Percentiles rank a stretch among this genome's conserved stretches.
These are phyloP conservation scores for Calliopum simillimum DNA, from an alignment of 2,888 invertebrate species.

Conservation along the genomic window DNA sequence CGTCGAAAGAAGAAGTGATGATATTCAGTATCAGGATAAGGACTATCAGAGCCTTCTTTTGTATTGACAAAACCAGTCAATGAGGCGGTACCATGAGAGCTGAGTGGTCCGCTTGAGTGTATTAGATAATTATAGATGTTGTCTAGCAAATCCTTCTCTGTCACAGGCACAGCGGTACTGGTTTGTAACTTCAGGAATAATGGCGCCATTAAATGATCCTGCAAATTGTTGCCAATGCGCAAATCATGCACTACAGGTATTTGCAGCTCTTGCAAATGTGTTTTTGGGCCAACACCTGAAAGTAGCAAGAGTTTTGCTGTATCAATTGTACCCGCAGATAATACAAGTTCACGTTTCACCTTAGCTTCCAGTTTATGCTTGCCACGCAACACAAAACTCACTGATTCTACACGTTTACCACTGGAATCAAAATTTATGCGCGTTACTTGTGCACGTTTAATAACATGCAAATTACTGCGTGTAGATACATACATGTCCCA, in stretches of 20 bases:
- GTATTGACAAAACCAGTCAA: constrained; percentile 72
- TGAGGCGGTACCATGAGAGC: constrained; percentile 64
- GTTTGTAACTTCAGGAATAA: constrained; percentile 64
- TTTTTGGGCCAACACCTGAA: constrained; percentile 58
- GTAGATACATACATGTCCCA: constrained; percentile 68
- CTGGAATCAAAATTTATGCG: constrained; percentile 69
- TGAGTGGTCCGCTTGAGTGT: constrained; percentile 68
- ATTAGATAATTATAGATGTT: constrained; percentile 67
- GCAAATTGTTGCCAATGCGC: constrained; percentile 78
- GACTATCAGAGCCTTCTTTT: constrained; percentile 63
- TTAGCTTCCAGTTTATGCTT: constrained; percentile 48
- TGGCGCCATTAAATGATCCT: constrained; percentile 79
- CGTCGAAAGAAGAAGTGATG: constrained; percentile 63
- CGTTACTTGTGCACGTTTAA: constrained; percentile 71
- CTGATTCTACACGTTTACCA: constrained; percentile 66
- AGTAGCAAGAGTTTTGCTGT: constrained; percentile 62
- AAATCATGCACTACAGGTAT: constrained; percentile 53
- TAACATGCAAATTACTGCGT: constrained; percentile 71
- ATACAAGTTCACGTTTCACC: constrained; percentile 55
- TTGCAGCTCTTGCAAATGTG: constrained; percentile 50
- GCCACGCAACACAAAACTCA: constrained; percentile 68
- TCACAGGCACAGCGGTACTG: constrained; percentile 35
- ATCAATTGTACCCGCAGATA: constrained; percentile 63
- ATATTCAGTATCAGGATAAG: constrained; percentile 72
- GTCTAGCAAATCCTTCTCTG: constrained; percentile 57